Evolutionary conservation across 92 coral and sea anemone species (phyloP), one percentile per base, ranked within the genome.

Genomic region (Phenganax marumi): DNA sequence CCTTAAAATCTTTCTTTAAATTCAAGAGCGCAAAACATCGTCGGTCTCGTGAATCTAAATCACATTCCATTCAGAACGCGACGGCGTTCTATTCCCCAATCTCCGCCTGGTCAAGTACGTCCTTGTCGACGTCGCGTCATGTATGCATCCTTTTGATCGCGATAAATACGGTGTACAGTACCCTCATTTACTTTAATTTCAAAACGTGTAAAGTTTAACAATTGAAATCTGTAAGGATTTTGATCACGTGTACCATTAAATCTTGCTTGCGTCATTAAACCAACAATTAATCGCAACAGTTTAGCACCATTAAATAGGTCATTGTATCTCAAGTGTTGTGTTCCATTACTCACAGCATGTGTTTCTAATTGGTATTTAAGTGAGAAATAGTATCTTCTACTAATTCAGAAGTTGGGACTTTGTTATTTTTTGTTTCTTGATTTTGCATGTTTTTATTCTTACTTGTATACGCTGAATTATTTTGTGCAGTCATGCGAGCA

Each of bases 11-110:
- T 33, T 33, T 54, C 60, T 6, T 0, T 14, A 56, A 56, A 14
- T 14, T 14, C 17, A 6, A 19, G 63, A 14, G 3, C n/a, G 6
- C 63, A 56, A 56, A 14, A 14, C n/a, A 6, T 19, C 21, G 63
- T 14, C 63, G 63, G 1, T 19, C 63, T 56, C 63, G 21, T 6
- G 63, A 14, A 14, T 14, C 63, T 56, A 56, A 56, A 56, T 56
- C 63, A 56, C 63, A 56, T 56, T 56, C 6, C 63, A 56, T 14
- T 14, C 63, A 56, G n/a, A 56, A 56, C 63, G 63, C 63, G 63
- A 56, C 63, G 63, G 63, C 63, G 63, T 56, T 6, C 63, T 56
- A 14, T 14, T 14, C 1, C 63, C 63, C 17, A 19, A 19, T 19
- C 63, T 6, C 21, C 21, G 1, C 63, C n/a, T 6, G 17, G 21